Evolutionary conservation across 2,888 invertebrate genomes (phyloP), one percentile per base, ranked within the genome.

Genomic region (Biston stratarius): DNA sequence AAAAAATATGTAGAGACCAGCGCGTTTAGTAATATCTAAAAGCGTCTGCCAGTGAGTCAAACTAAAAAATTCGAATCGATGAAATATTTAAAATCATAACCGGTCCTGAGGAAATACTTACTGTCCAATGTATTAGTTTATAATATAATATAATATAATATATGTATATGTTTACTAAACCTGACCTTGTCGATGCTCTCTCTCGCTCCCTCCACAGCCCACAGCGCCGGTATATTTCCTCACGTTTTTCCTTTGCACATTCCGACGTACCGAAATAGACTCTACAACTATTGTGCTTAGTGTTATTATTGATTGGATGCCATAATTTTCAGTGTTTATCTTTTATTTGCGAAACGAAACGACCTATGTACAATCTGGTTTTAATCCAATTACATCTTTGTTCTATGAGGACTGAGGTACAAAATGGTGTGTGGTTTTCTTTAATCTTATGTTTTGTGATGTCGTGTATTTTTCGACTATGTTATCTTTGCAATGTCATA

Each of bases 401-500:
- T 6, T 5, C 5, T 0, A 24, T 49, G 0, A 0, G 0, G 0
- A 0, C 61, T 77, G 79, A 53, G 74, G 77, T 74, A 49, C 14
- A 45, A 36, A 47, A 78, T 89, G 7, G 59, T 52, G n/a, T 83
- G 70, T 5, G n/a, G 6, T 49, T 59, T 34, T 40, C 3, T 40
- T 15, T 45, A 68, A 69, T 66, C 74, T 59, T 72, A 64, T 66
- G 62, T 53, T 70, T 49, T 59, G 67, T 63, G 64, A 65, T 63
- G 64, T 45, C 51, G 70, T 74, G 69, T 79, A 71, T 77, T 74
- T 77, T 77, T 78, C 71, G 71, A 77, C 77, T 77, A 74, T 90
- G 89, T 92, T 92, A 92, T 92, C 92, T 88, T 86, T 90, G 89
- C 89, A 89, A 88, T 92, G 92, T 91, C 88, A 89, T 91, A 92